Percentiles rank a stretch among this genome's conserved stretches.
These are phyloP conservation scores for Phoeniculus purpureus DNA, from an alignment of 2,797 vertebrate species.

Conservation along the genomic window DNA sequence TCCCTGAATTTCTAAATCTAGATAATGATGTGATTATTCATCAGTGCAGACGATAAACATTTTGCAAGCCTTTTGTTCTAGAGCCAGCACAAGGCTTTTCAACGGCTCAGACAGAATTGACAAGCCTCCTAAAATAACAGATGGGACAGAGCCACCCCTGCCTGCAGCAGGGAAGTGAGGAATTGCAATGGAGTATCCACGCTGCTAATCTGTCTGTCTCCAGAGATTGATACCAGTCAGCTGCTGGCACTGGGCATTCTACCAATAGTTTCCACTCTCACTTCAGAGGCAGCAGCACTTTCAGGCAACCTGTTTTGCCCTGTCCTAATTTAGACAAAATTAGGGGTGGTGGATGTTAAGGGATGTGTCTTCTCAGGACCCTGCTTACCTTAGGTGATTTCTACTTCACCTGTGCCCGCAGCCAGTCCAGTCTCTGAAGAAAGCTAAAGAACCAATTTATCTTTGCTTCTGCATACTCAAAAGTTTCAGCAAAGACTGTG, in stretches of 20 bases:
- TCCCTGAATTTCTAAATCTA: not conserved
- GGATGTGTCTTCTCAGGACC: not conserved
- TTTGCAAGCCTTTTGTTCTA: conserved; percentile 13
- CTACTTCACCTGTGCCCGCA: not conserved
- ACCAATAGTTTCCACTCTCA: conserved; percentile 59
- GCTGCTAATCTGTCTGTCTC: conserved; percentile 49
- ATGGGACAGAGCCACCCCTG: not conserved
- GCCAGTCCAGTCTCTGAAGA: not conserved
- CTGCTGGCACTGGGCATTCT: conserved; percentile 56
- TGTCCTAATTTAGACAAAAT: conserved; percentile 54
- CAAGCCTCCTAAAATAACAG: conserved; percentile 39
- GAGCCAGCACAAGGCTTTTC: not conserved
- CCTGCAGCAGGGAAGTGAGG: not conserved
- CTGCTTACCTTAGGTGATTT: not conserved
- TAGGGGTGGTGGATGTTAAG: not conserved
- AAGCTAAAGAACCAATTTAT: not conserved
- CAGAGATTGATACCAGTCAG: conserved; percentile 38
- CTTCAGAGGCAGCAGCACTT: conserved; percentile 35
- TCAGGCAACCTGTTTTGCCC: conserved; percentile 37
- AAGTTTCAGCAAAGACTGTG: not conserved
- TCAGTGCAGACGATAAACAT: not conserved
- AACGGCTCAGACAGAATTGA: not conserved
- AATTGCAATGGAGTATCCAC: conserved; percentile 10
- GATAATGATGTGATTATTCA: not conserved
- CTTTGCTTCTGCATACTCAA: not conserved